Conservation (phyloP, 2,797 vertebrate genomes). For the Sebastes minor region DNA sequence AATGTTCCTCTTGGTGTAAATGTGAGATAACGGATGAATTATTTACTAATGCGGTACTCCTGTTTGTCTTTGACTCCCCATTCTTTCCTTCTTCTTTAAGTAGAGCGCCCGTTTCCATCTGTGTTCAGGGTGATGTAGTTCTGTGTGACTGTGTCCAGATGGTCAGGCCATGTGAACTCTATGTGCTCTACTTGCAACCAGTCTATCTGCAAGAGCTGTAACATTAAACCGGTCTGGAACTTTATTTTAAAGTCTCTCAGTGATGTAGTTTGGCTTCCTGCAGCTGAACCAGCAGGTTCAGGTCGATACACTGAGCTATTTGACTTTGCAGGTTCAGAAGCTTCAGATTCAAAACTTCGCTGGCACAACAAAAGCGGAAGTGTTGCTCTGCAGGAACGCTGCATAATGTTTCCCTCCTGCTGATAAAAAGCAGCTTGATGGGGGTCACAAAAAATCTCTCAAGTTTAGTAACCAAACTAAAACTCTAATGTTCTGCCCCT, state of each 20-base stretch:
- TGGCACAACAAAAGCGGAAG: background rate
- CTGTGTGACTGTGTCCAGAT: background rate
- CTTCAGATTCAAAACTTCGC: background rate
- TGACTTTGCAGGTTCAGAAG: background rate
- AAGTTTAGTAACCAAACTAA: background rate
- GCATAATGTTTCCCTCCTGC: background rate
- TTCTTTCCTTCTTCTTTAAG: background rate
- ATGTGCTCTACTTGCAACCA: background rate
- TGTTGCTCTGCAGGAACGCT: background rate
- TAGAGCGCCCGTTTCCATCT: background rate
- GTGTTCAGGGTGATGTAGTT: background rate
- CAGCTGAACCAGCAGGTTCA: background rate
- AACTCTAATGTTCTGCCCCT: background rate
- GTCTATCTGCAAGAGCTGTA: background rate
- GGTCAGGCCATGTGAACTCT: background rate
- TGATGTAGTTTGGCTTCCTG: slow-evolving; percentile 18
- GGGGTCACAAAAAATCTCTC: background rate
- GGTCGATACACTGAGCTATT: background rate
- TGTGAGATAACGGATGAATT: slow-evolving; percentile 23
- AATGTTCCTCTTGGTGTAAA: slow-evolving; percentile 20
- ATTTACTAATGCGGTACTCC: slow-evolving; percentile 19
- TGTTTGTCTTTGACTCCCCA: background rate
- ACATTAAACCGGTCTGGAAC: background rate
- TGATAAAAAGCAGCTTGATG: background rate
- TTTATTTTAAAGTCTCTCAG: slow-evolving; percentile 1